These are phyloP conservation scores for Osmoderma eremita DNA, from an alignment of 2,888 invertebrate genomes.

Conservation along the genomic window DNA sequence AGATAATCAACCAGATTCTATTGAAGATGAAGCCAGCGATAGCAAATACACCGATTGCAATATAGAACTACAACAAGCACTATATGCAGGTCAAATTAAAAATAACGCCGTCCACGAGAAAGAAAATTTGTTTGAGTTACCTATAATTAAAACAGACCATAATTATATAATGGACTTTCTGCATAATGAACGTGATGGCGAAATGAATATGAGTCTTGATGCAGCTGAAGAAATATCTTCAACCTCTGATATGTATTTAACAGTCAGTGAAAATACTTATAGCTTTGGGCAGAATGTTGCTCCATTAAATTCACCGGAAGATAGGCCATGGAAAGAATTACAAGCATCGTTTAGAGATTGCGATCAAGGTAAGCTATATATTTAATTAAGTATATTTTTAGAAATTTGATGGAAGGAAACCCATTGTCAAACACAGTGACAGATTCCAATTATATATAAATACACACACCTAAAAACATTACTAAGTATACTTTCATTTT, in stretches of 20 bases:
- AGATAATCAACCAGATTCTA: slow-evolving; percentile 15
- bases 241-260: slow-evolving; percentile 45
- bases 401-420: too few species aligned
- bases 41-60: slow-evolving; percentile 31
- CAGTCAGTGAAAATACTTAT: slow-evolving; percentile 46
- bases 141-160: slow-evolving; percentile 36
- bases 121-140: slow-evolving; percentile 9
- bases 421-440: too few species aligned
- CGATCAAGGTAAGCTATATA: slow-evolving; percentile 27
- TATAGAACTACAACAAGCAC: not conserved
- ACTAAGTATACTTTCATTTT: not conserved
- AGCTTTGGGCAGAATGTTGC: slow-evolving; percentile 51
- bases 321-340: slow-evolving; percentile 61
- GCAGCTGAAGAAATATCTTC: slow-evolving; percentile 41
- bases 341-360: slow-evolving; percentile 44
- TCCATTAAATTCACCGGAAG: slow-evolving; percentile 63
- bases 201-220: slow-evolving; percentile 35
- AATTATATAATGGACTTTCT: slow-evolving; percentile 47
- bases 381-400: not conserved
- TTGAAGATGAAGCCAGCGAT: slow-evolving; percentile 31
- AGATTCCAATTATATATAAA: not conserved
- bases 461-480: not conserved
- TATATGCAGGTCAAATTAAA: not conserved
- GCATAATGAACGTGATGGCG: slow-evolving; percentile 44
- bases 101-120: not conserved